Percentiles rank a stretch among this genome's conserved stretches.
Evolutionary conservation across 2,113 vertebrate species (phyloP).

Genomic region (Channa argus): DNA sequence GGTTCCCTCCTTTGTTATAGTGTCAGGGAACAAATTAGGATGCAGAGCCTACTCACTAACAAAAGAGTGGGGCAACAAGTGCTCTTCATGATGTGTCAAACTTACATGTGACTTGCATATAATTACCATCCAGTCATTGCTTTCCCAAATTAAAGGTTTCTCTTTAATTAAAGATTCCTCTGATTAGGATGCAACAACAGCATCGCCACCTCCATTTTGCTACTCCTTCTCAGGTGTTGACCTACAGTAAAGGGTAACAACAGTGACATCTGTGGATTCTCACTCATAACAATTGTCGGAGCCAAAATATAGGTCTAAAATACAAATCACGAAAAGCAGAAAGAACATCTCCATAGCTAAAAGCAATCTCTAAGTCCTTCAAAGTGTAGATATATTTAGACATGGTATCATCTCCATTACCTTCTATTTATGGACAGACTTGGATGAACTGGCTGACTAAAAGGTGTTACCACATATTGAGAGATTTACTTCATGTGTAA

Average conservation of each 20-base stretch:
- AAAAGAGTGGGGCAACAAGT: background rate
- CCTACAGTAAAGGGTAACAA: background rate
- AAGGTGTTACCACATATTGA: constrained; percentile 20
- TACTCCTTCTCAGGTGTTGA: background rate
- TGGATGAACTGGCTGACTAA: constrained; percentile 41
- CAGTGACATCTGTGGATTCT: background rate
- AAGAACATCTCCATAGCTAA: constrained; percentile 42
- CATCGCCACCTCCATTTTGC: background rate
- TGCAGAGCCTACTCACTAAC: background rate
- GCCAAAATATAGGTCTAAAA: constrained; percentile 10
- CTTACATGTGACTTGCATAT: background rate
- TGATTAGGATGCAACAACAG: constrained; percentile 1
- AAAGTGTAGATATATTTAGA: constrained; percentile 57
- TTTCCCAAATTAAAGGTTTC: constrained; percentile 27
- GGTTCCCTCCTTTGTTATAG: constrained; percentile 35
- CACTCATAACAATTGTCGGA: background rate
- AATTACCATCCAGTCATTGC: constrained; percentile 13
- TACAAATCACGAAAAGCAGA: constrained; percentile 21
- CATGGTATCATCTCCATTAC: constrained; percentile 17
- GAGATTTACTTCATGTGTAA: constrained; percentile 46
- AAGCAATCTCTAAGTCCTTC: constrained; percentile 39
- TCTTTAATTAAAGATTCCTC: background rate
- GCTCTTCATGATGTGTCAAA: constrained; percentile 2
- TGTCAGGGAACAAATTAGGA: constrained; percentile 53
- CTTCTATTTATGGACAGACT: constrained; percentile 56